Percentiles rank a stretch among this genome's conserved stretches.
Evolutionary conservation across 53 echinoderm and acorn worm genomes (phyloP).

Genomic region (Astropecten irregularis): DNA sequence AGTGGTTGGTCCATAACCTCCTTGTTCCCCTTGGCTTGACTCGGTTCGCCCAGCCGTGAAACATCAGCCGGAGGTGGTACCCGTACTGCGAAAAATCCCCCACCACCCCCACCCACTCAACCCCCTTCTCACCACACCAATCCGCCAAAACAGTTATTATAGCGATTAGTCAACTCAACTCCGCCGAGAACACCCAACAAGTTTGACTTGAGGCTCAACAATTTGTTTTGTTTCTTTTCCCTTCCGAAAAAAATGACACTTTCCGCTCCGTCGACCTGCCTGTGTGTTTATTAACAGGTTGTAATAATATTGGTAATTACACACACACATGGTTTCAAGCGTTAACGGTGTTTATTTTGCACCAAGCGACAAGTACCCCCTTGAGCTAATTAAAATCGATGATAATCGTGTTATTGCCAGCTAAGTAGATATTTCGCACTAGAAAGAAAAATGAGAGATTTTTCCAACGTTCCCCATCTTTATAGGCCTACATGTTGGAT

Average conservation of each 20-base stretch:
- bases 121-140: background rate
- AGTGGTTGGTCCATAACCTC: too few relatives aligned
- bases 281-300: too few relatives aligned
- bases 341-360: slow-evolving; percentile 17
- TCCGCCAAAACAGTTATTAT: slow-evolving; percentile 17
- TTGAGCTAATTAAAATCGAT: slow-evolving; percentile 36
- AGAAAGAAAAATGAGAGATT: too few relatives aligned
- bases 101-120: too few relatives aligned
- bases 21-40: too few relatives aligned
- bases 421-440: background rate
- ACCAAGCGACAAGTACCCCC: background rate
- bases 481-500: too few relatives aligned
- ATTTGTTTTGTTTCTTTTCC: too few relatives aligned
- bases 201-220: background rate
- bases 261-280: slow-evolving; percentile 27
- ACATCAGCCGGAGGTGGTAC: background rate
- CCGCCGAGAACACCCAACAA: slow-evolving; percentile 29
- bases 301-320: slow-evolving; percentile 22
- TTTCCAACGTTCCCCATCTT: too few relatives aligned
- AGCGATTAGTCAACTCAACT: slow-evolving; percentile 17
- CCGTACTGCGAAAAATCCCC: too few relatives aligned
- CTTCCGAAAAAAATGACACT: slow-evolving; percentile 19
- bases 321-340: background rate
- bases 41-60: slow-evolving; percentile 11
- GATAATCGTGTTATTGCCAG: slow-evolving; percentile 31